A percentile compares a stretch with the other conserved stretches of the same genome.
These are phyloP conservation scores for Scaptodrosophila lebanonensis DNA, from an alignment of 1,140 invertebrate species.

Conservation along the genomic window DNA sequence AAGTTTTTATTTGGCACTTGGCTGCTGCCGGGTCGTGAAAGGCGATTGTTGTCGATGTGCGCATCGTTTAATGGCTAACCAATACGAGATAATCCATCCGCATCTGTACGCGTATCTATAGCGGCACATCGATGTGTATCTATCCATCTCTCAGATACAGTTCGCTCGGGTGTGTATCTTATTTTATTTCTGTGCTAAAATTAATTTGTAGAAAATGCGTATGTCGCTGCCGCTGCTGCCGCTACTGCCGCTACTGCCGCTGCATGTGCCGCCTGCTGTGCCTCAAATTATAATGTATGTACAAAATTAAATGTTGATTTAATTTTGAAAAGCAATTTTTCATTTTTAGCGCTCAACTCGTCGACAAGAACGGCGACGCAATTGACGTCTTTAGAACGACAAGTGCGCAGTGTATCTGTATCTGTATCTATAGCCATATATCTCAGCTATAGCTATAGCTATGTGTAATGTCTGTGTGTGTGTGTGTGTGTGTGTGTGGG, in stretches of 20 bases:
- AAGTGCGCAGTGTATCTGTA: constrained; percentile 11
- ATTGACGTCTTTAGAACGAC: constrained; percentile 44
- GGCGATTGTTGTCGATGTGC: constrained; percentile 38
- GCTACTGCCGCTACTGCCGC: constrained; percentile 16
- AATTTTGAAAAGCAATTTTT: constrained; percentile 75
- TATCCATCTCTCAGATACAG: too few species aligned
- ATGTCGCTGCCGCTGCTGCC: constrained; percentile 3
- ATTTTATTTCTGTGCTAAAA: constrained; percentile 71
- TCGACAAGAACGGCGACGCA: constrained; percentile 56
- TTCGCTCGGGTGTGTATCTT: too few species aligned
- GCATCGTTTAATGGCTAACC: constrained; percentile 72
- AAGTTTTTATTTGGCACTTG: constrained; percentile 73
- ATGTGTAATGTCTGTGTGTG: too few species aligned
- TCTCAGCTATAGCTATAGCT: too few species aligned
- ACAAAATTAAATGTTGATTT: constrained; percentile 75
- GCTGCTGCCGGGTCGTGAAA: too few species aligned
- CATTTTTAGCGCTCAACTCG: constrained; percentile 69
- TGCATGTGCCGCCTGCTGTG: constrained; percentile 20
- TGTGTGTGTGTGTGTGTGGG: constrained; percentile 33
- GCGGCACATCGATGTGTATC: constrained; percentile 64
- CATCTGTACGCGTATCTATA: constrained; percentile 46
- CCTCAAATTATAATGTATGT: constrained; percentile 57
- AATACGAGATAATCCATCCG: constrained; percentile 56
- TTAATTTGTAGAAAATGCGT: constrained; percentile 67
- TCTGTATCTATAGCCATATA: constrained; percentile 15